phyloP scores from a whole-genome alignment of 1,140 invertebrate species.

The Sweltsa coloradensis region DNA sequence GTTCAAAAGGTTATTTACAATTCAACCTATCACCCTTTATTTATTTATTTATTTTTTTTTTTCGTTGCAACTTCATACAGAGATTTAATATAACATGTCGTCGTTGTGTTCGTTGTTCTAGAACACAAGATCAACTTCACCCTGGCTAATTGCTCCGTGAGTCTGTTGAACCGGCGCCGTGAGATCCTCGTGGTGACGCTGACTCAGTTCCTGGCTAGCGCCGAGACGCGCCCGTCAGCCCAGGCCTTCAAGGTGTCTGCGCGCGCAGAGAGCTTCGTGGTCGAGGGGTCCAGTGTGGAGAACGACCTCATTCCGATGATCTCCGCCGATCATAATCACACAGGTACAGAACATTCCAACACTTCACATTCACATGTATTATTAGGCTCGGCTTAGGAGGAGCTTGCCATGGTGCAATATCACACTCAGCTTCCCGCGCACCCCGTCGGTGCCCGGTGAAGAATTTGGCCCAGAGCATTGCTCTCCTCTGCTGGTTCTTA shows the following conservation, averaged over 20 bases:
- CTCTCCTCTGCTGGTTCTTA: too few relatives aligned
- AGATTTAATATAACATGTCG: constrained; percentile 3
- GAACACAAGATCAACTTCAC: constrained; percentile 71
- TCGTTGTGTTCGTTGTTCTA: constrained; percentile 26
- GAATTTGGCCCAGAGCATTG: too few relatives aligned
- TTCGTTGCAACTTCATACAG: background rate
- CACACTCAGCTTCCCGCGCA: too few relatives aligned
- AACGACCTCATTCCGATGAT: constrained; percentile 61
- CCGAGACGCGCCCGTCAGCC: constrained; percentile 56
- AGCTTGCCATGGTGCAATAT: too few relatives aligned
- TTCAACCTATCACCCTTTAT: too few relatives aligned
- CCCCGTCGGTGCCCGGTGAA: too few relatives aligned
- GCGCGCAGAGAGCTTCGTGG: constrained; percentile 61
- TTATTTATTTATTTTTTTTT: background rate
- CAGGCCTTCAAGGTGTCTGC: constrained; percentile 58
- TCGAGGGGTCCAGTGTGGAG: constrained; percentile 62
- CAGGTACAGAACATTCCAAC: too few relatives aligned
- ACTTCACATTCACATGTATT: too few relatives aligned
- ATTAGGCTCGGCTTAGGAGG: too few relatives aligned
- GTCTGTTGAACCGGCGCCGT: constrained; percentile 51
- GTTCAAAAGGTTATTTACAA: too few relatives aligned
- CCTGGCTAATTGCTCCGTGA: constrained; percentile 57
- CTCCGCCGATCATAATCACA: constrained; percentile 52
- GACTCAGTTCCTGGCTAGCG: constrained; percentile 56
- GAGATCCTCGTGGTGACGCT: constrained; percentile 62